These are phyloP conservation scores for Tipula vernalis DNA, from an alignment of 2,888 invertebrate species.

Conservation along the genomic window DNA sequence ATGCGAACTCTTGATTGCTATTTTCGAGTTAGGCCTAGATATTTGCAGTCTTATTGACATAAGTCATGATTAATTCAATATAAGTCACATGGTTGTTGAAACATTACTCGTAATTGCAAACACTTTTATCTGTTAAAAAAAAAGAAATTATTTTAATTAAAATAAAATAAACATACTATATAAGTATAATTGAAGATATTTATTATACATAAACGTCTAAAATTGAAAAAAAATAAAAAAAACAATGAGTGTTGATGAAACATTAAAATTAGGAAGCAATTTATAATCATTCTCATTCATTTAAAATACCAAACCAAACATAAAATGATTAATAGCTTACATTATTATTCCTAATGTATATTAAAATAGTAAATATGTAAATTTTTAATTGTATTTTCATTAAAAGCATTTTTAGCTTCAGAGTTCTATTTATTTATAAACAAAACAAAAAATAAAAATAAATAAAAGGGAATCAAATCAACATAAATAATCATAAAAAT, in stretches of 20 bases:
- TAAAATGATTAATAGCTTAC: not conserved
- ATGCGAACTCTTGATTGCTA: too few species aligned
- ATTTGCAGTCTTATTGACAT: too few species aligned
- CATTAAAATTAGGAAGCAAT: not conserved
- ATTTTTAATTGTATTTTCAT: not conserved
- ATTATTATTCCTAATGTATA: not conserved
- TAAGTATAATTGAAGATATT: not conserved
- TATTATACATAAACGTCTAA: not conserved
- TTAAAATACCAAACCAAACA: not conserved
- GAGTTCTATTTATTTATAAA: not conserved
- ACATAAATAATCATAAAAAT: not conserved
- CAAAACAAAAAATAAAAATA: not conserved
- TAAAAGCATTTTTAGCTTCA: not conserved
- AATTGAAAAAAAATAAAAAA: not conserved
- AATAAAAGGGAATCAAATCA: not conserved
- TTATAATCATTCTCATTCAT: not conserved
- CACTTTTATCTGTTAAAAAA: too few species aligned
- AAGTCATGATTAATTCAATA: too few species aligned
- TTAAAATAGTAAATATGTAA: not conserved
- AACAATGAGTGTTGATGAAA: not conserved
- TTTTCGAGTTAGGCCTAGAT: too few species aligned
- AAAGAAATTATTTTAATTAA: too few species aligned
- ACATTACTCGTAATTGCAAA: too few species aligned
- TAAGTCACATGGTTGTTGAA: too few species aligned
- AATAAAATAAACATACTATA: not conserved